Conservation (phyloP, 2,888 invertebrate species). For the Aspidiotus rigidus region DNA sequence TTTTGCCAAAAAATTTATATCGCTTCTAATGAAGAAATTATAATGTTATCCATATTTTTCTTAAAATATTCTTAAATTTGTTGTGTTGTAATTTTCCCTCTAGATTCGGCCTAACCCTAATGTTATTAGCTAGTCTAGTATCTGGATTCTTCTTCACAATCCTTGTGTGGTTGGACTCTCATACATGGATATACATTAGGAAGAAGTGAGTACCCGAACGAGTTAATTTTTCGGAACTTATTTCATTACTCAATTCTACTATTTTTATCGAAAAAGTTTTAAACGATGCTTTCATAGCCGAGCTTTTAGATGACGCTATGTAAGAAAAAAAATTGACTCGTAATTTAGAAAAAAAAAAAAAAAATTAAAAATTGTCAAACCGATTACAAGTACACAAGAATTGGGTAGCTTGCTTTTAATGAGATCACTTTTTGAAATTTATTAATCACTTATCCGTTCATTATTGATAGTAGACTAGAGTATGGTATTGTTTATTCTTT, state of each 20-base stretch:
- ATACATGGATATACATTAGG: slow-evolving; percentile 93
- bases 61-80: no score
- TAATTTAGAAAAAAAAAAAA: background rate
- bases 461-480: background rate
- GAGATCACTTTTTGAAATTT: background rate
- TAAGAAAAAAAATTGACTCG: background rate
- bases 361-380: background rate
- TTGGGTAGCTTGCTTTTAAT: background rate
- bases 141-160: slow-evolving; percentile 84
- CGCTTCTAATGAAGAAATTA: no score
- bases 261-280: background rate
- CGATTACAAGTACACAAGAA: background rate
- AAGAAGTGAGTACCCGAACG: slow-evolving; percentile 56
- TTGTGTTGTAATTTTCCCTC: slow-evolving; percentile 16
- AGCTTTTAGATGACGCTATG: background rate
- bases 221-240: background rate
- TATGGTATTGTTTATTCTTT: background rate
- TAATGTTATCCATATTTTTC: no score
- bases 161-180: slow-evolving; percentile 87
- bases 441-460: background rate
- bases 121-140: slow-evolving; percentile 74
- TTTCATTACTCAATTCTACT: background rate
- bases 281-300: background rate
- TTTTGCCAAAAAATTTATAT: no score
- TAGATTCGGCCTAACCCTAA: slow-evolving; percentile 64